A percentile compares a stretch with the other conserved stretches of the same genome.
phyloP scores from a whole-genome alignment of 2,113 vertebrate species.

The Salvelinus alpinus region DNA sequence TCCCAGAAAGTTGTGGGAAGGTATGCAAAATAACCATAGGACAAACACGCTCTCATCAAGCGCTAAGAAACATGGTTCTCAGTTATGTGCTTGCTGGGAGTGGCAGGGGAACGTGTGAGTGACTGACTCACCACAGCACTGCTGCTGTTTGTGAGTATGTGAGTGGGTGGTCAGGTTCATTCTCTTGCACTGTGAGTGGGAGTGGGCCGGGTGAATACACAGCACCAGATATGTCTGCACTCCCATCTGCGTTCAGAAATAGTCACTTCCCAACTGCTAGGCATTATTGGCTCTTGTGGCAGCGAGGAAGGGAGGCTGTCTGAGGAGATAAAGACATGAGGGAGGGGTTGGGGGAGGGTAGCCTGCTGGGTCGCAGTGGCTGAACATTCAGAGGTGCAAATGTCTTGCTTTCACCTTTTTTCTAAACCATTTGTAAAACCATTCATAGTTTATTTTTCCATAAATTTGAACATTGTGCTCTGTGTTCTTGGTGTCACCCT shows the following conservation, averaged over 20 bases:
- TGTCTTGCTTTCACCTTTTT: no score
- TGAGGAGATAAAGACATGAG: slow-evolving; percentile 53
- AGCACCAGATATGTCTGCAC: slow-evolving; percentile 52
- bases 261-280: slow-evolving; percentile 66
- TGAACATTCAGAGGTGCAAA: not conserved
- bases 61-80: no score
- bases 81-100: no score
- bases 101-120: not conserved
- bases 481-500: no score
- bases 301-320: slow-evolving; percentile 40
- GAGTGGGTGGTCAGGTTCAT: slow-evolving; percentile 69
- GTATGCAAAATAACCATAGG: no score
- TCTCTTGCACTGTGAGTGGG: slow-evolving; percentile 41
- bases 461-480: no score
- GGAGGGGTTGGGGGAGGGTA: not conserved
- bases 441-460: no score
- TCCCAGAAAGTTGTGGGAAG: no score
- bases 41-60: no score
- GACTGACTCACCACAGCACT: slow-evolving; percentile 52
- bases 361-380: not conserved
- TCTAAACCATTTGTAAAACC: no score
- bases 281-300: slow-evolving; percentile 48
- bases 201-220: slow-evolving; percentile 61
- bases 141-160: slow-evolving; percentile 2
- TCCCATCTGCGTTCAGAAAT: slow-evolving; percentile 61